phyloP scores from a whole-genome alignment of 1,140 invertebrate species.

The Telenomus remus region DNA sequence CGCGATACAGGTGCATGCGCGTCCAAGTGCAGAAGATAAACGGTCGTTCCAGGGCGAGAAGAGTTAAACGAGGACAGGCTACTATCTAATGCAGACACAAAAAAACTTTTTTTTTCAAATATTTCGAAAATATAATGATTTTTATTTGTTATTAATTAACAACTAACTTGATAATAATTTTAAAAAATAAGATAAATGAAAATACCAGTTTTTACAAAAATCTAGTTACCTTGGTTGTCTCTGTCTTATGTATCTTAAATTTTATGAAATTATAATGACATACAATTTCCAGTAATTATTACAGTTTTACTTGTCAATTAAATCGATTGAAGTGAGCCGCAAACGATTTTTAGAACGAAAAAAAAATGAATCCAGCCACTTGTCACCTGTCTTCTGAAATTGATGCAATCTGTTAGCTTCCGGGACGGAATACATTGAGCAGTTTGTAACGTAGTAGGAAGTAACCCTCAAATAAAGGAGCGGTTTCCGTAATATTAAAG shows the following conservation, averaged over 20 bases:
- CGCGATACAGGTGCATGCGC: conserved; percentile 57
- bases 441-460: conserved; percentile 8
- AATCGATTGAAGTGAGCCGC: too few species aligned
- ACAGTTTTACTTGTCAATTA: too few species aligned
- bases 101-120: too few species aligned
- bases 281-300: background rate
- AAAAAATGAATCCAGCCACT: conserved; percentile 8
- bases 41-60: conserved; percentile 47
- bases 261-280: too few species aligned
- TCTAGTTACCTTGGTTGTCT: too few species aligned
- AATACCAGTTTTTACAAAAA: too few species aligned
- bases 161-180: too few species aligned
- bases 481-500: conserved; percentile 44
- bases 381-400: conserved; percentile 34
- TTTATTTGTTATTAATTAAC: too few species aligned
- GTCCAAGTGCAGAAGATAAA: conserved; percentile 57
- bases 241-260: too few species aligned
- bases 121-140: too few species aligned
- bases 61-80: conserved; percentile 56
- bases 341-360: too few species aligned
- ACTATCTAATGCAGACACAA: conserved; percentile 38
- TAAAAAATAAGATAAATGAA: too few species aligned
- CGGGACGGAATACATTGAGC: conserved; percentile 23
- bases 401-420: conserved; percentile 32
- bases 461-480: conserved; percentile 28